phyloP scores from a whole-genome alignment of 2,888 invertebrate genomes.

The Diaperis boleti region DNA sequence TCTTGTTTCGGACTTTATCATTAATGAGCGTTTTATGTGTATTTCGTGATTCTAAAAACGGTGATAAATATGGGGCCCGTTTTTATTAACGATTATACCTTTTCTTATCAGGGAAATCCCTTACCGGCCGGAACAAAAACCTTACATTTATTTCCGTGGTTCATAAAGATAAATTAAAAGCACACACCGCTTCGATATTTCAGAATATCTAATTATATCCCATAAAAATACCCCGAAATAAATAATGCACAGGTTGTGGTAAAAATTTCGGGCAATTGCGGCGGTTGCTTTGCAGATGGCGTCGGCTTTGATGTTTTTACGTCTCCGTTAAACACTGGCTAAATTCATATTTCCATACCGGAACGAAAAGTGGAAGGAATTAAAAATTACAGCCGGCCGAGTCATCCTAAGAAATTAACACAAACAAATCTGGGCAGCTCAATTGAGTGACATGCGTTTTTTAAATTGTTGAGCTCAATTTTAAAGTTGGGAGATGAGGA shows the following conservation, averaged over 20 bases:
- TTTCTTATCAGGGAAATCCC: conserved; percentile 1
- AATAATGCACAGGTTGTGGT: too few relatives aligned
- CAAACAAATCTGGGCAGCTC: background rate
- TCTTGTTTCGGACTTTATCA: conserved; percentile 2
- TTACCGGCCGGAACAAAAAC: background rate
- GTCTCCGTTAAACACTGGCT: too few relatives aligned
- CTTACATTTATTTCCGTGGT: background rate
- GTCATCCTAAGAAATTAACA: background rate
- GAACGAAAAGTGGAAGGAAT: background rate
- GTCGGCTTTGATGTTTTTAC: too few relatives aligned
- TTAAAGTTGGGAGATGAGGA: background rate
- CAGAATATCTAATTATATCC: too few relatives aligned
- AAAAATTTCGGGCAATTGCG: too few relatives aligned
- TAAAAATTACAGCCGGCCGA: background rate
- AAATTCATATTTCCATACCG: background rate
- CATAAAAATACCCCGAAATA: too few relatives aligned
- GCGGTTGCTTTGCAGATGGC: background rate
- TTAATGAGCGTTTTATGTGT: conserved; percentile 18
- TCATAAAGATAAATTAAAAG: background rate
- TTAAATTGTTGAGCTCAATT: conserved; percentile 1
- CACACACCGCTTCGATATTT: too few relatives aligned
- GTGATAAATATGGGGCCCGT: conserved; percentile 8
- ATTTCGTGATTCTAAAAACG: conserved; percentile 15
- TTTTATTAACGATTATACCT: conserved; percentile 7
- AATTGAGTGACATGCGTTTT: background rate